Base-by-base conservation (phyloP, 1,140 invertebrate genomes). In the Bicyclus anynana region DNA sequence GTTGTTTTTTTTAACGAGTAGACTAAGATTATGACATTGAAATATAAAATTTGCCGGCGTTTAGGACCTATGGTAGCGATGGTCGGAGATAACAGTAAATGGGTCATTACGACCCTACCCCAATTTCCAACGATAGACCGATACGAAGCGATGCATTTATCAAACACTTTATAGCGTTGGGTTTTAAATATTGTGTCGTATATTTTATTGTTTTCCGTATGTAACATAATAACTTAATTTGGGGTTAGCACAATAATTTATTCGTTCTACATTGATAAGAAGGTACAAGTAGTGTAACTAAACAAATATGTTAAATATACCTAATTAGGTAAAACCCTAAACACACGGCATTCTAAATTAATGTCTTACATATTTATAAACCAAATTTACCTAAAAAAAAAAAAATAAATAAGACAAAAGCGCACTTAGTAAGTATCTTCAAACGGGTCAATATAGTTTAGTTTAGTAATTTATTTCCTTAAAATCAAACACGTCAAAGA, bases 101-200 rank as follows among this genome's bases (percentile, higher is more conserved):
- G 77, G 73, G 74, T 80, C 79, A 87, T 85, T 85, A 84, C 55
- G 73, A 74, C 79, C 79, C 74, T 72, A 68, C 74, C 74, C 59
- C 68, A 77, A 77, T 79, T 81, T 72, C 60, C 65, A 72, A 72
- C 62, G 63, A 73, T 81, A 12, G 29, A 77, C 77, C 63, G 62
- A 64, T 52, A 56, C 73, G 82, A 77, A 69, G 69, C 48, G 65
- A 69, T 77, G 62, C 72, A 83, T 85, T 78, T 75, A 74, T 85
- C 80, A 84, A 77, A 76, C 53, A 68, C 46, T 65, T 61, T 72
- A 65, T 69, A 58, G 67, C 57, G 59, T 51, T 57, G 51, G 59
- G 69, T 76, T 77, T 67, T 53, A 69, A 72, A 67, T 68, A 64
- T 71, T 62, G 62, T 65, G 58, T 56, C 64, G 55, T 67, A 67